phyloP scores from a whole-genome alignment of 2,797 vertebrate genomes.

The Ispidina lecontei region DNA sequence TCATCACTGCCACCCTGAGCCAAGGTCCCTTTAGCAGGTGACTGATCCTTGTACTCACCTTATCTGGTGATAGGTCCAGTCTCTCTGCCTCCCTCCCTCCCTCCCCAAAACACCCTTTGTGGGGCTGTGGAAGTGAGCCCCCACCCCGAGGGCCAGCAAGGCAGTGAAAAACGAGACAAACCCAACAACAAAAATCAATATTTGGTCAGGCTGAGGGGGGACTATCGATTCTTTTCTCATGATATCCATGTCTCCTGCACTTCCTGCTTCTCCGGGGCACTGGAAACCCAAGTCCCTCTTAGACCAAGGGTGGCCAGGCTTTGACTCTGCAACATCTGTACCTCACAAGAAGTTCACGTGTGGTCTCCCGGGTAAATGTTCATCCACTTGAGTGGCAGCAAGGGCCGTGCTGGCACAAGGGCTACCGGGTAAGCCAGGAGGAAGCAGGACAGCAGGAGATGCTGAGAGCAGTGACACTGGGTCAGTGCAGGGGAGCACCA shows the following conservation, averaged over 20 bases:
- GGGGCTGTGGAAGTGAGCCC: background rate
- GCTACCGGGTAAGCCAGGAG: background rate
- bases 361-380: background rate
- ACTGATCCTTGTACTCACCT: background rate
- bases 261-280: conserved; percentile 63
- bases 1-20: background rate
- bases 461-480: background rate
- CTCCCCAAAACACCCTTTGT: background rate
- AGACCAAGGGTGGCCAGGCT: conserved; percentile 67
- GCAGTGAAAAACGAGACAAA: conserved; percentile 52
- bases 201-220: conserved; percentile 61
- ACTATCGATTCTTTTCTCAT: conserved; percentile 70
- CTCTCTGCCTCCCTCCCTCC: background rate
- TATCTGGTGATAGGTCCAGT: background rate
- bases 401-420: background rate
- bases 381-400: conserved; percentile 48
- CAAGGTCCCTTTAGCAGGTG: background rate
- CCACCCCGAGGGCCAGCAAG: background rate
- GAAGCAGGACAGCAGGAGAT: conserved; percentile 36
- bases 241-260: conserved; percentile 67
- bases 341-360: conserved; percentile 68
- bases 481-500: background rate
- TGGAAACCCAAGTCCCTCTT: conserved; percentile 62
- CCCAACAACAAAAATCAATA: conserved; percentile 62
- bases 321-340: conserved; percentile 65